Evolutionary conservation across 2,888 invertebrate species (phyloP).

Genomic region (Aquatica leii): DNA sequence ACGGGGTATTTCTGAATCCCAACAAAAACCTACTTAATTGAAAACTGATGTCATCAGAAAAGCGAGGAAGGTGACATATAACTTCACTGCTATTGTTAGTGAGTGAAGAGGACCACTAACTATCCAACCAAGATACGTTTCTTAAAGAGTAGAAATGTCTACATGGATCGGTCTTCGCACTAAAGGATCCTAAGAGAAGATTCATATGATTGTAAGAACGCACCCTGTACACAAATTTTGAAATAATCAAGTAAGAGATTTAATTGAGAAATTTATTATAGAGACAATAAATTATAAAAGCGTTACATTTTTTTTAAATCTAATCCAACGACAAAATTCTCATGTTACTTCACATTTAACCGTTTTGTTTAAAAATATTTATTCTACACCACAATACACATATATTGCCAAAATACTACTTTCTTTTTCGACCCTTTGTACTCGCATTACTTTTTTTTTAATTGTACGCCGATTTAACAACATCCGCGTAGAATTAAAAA

Average conservation of each 20-base stretch:
- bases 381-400: conserved; percentile 46
- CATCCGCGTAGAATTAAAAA: conserved; percentile 38
- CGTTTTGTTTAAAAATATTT: conserved; percentile 47
- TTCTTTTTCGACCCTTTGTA: conserved; percentile 42
- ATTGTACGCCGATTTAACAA: conserved; percentile 40
- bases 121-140: no score
- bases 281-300: conserved; percentile 47
- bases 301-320: conserved; percentile 46
- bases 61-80: no score
- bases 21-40: no score
- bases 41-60: no score
- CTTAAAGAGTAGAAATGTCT: no score
- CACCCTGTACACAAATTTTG: no score
- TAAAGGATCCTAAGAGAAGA: no score
- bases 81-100: no score
- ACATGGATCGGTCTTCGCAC: no score
- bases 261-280: conserved; percentile 37
- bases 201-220: no score
- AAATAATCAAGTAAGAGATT: not conserved
- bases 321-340: conserved; percentile 43
- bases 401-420: conserved; percentile 49
- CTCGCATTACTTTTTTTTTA: conserved; percentile 42
- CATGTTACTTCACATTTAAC: conserved; percentile 46
- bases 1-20: no score
- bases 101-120: no score